Conservation (phyloP, 2,113 vertebrate genomes). For the Herpailurus yagouaroundi region DNA sequence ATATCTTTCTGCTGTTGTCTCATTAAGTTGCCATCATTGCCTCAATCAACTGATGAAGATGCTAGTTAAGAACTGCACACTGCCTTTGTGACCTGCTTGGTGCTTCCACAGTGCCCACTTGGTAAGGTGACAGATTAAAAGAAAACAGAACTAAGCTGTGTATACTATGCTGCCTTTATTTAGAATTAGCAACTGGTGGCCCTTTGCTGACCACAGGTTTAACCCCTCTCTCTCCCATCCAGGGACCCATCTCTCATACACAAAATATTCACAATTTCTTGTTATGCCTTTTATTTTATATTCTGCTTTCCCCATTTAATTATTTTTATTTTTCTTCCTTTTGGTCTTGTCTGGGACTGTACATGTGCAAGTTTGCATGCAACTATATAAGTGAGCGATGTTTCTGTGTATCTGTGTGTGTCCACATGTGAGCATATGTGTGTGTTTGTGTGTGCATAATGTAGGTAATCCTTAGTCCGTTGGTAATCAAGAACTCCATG, state of each 20-base stretch:
- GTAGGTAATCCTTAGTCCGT: not conserved
- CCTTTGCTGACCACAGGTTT: not conserved
- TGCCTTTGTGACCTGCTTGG: not conserved
- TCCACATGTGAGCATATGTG: accelerated
- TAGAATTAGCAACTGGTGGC: not conserved
- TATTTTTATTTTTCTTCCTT: not conserved
- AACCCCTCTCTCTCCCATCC: accelerated
- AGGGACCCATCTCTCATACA: not conserved
- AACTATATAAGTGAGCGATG: not conserved
- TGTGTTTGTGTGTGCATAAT: not conserved
- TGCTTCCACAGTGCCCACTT: not conserved
- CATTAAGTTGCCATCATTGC: not conserved
- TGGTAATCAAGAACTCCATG: not conserved
- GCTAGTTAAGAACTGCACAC: not conserved
- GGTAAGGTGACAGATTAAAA: not conserved
- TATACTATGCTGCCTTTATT: not conserved
- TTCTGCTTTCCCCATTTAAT: not conserved
- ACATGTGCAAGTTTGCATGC: not conserved
- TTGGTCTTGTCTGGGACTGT: not conserved
- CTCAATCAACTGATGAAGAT: not conserved
- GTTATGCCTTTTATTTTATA: not conserved
- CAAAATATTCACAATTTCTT: not conserved
- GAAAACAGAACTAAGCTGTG: not conserved
- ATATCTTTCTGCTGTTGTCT: not conserved
- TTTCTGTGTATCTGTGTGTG: not conserved